Evolutionary conservation across 2,797 vertebrate genomes (phyloP).

Genomic region (Phrynocephalus guinanensis): DNA sequence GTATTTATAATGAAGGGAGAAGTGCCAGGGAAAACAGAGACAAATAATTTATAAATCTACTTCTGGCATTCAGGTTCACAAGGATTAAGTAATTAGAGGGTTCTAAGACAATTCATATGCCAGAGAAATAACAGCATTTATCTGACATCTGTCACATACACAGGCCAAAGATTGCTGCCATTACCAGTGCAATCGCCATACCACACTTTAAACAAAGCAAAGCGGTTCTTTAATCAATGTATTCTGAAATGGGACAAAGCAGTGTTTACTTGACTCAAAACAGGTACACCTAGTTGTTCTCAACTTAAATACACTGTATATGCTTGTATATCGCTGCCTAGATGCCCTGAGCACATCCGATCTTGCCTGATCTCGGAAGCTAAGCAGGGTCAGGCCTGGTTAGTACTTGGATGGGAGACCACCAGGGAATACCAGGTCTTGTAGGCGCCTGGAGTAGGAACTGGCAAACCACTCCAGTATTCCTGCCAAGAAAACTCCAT

Average conservation of each 20-base stretch:
- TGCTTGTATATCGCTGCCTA: too few species aligned
- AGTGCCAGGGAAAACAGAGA: neutral
- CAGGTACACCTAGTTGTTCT: neutral
- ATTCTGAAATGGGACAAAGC: neutral
- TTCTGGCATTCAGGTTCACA: neutral
- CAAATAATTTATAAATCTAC: neutral
- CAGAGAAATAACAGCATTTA: slow-evolving; percentile 4
- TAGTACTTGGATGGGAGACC: too few species aligned
- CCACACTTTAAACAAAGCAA: neutral
- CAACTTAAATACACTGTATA: neutral
- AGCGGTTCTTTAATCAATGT: neutral
- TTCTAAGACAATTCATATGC: slow-evolving; percentile 2
- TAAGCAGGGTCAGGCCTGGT: too few species aligned
- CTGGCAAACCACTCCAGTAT: too few species aligned
- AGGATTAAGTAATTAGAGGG: slow-evolving; percentile 5
- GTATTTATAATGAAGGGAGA: slow-evolving; percentile 9
- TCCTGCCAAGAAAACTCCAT: too few species aligned
- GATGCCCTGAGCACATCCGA: too few species aligned
- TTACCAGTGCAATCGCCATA: neutral
- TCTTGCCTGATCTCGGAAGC: too few species aligned
- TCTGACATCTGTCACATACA: neutral
- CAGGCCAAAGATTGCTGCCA: neutral
- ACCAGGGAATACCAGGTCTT: too few species aligned
- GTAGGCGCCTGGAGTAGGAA: too few species aligned
- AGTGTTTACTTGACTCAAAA: neutral